phyloP scores from a whole-genome alignment of 92 coral and sea anemone species.

The Plumapathes pennacea region DNA sequence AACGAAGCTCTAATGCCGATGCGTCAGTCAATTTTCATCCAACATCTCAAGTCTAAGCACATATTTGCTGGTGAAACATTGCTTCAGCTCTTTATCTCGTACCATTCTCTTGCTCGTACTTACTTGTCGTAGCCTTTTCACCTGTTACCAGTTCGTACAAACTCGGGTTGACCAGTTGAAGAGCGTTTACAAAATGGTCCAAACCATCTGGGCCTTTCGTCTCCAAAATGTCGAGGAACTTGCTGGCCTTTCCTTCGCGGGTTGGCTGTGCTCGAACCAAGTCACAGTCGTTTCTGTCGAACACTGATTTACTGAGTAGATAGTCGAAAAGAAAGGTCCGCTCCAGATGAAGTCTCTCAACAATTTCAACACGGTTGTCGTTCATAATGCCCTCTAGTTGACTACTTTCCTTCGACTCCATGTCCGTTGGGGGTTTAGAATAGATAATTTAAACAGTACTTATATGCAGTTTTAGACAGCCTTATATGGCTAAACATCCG shows the following conservation, averaged over 20 bases:
- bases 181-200: constrained; percentile 67
- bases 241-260: constrained; percentile 67
- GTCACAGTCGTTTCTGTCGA: constrained; percentile 84
- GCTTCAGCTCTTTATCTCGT: too few relatives aligned
- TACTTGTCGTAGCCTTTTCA: constrained; percentile 56
- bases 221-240: constrained; percentile 65
- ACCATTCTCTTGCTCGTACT: too few relatives aligned
- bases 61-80: too few relatives aligned
- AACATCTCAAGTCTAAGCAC: too few relatives aligned
- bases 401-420: too few relatives aligned
- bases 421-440: too few relatives aligned
- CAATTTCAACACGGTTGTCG: constrained; percentile 72
- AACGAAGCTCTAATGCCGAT: too few relatives aligned
- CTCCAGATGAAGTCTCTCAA: constrained; percentile 63
- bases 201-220: constrained; percentile 70
- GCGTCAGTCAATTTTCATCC: too few relatives aligned
- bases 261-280: constrained; percentile 66
- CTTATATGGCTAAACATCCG: too few relatives aligned
- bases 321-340: constrained; percentile 73
- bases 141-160: constrained; percentile 80
- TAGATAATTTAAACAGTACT: too few relatives aligned
- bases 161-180: constrained; percentile 73
- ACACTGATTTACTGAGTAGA: constrained; percentile 64
- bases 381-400: constrained; percentile 57
- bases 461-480: too few relatives aligned